A percentile compares a stretch with the other conserved stretches of the same genome.
Evolutionary conservation across 2,113 vertebrate genomes (phyloP).

Genomic region (Siphamia tubifer): DNA sequence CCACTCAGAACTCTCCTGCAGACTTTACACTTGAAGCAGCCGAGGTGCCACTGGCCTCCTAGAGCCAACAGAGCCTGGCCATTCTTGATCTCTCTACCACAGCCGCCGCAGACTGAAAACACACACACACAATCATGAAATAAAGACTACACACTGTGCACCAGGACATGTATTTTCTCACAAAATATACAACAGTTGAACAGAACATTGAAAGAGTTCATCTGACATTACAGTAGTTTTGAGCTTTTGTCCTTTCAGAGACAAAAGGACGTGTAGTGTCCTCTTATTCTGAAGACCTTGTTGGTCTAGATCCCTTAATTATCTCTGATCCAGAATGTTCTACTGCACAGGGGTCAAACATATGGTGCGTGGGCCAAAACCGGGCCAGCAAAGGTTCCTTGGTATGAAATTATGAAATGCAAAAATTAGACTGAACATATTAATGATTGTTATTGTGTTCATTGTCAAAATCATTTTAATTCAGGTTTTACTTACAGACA

Average conservation of each 20-base stretch:
- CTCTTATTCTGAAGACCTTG: too few relatives aligned
- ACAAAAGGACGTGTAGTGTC: too few relatives aligned
- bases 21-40: conserved; percentile 95
- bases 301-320: conserved; percentile 23
- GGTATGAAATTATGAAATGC: too few relatives aligned
- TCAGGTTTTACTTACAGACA: too few relatives aligned
- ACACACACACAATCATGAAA: conserved; percentile 43
- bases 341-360: too few relatives aligned
- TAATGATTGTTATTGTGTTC: too few relatives aligned
- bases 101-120: conserved; percentile 89
- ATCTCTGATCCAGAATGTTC: neutral
- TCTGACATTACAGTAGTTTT: neutral
- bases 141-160: neutral
- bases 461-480: too few relatives aligned
- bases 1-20: conserved; percentile 91
- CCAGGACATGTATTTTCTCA: neutral
- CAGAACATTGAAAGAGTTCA: neutral
- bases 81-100: conserved; percentile 95
- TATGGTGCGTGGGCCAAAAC: too few relatives aligned
- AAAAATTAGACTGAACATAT: too few relatives aligned
- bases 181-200: neutral
- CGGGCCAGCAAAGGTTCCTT: too few relatives aligned
- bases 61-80: conserved; percentile 93
- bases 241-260: too few relatives aligned
- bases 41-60: conserved; percentile 94